phyloP scores from a whole-genome alignment of 2,888 invertebrate species.

The Lutraria lutraria region DNA sequence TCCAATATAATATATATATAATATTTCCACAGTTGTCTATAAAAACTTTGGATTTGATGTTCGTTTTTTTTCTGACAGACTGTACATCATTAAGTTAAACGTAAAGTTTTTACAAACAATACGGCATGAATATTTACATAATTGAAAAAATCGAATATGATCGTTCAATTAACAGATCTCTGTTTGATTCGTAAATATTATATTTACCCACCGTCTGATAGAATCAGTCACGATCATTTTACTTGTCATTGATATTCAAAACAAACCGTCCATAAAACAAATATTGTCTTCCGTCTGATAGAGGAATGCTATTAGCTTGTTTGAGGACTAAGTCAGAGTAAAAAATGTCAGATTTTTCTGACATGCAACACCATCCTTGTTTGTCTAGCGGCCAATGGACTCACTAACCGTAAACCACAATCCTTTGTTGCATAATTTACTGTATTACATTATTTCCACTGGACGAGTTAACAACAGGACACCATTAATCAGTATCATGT shows the following conservation, averaged over 20 bases:
- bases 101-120: background rate
- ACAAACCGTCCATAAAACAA: background rate
- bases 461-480: background rate
- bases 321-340: background rate
- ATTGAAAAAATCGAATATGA: background rate
- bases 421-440: background rate
- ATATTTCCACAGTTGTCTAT: background rate
- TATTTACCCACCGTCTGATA: background rate
- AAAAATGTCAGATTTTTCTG: background rate
- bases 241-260: background rate
- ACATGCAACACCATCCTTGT: background rate
- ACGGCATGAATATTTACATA: background rate
- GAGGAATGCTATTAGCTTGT: background rate
- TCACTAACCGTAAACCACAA: background rate
- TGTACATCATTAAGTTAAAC: background rate
- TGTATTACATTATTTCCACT: background rate
- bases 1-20: background rate
- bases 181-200: background rate
- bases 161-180: background rate
- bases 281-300: background rate
- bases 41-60: background rate
- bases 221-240: background rate
- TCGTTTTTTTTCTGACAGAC: background rate
- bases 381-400: background rate
- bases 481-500: background rate